Base-by-base conservation (phyloP, 2,113 vertebrate species). In the Mus spicilegus region DNA sequence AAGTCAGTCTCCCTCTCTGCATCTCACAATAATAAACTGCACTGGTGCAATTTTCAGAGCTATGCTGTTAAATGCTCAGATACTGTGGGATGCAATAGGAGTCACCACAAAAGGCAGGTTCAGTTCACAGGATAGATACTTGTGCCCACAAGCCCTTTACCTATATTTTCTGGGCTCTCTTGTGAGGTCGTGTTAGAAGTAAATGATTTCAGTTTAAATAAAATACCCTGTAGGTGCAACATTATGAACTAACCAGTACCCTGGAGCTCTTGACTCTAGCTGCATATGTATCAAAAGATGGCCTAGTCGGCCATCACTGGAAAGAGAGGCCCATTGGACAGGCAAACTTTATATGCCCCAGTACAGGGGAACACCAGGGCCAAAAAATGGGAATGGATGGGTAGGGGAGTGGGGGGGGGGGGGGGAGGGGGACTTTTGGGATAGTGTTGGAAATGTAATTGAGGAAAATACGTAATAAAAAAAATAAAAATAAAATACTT, bases 171-270 rank as follows among this genome's bases (percentile, higher is more conserved):
- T 28, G 9, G 9, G 33, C 90, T 86, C 51, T 73, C 24, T 30
- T n/a, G 11, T 36, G 22, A 80, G 22, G 54, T 30, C 46, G 70
- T 56, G 33, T 92, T 65, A 93, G 77, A 8, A 87, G 56, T 19
- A 56, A 49, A 28, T 91, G 13, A 3, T 61, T 91, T 17, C 22
- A 93, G 46, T 82, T 89, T 85, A 90, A 84, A 69, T 90, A 93
- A 11, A 36, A 90, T 14, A 20, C 16, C 42, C 42, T 42, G 42
- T 42, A 42, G 42, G 42, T 42, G 42, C 42, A 42, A 42, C 42
- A 42, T 42, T 42, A 42, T 42, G 42, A 42, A 42, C 42, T 42
- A 42, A 42, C 42, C 42, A 42, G 42, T 42, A 42, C 42, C 42
- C 42, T 3, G 42, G 42, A 42, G 42, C 42, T 42, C 3, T 42